A percentile compares a stretch with the other conserved stretches of the same genome.
These are phyloP conservation scores for Polylopha cassiicola DNA, from an alignment of 2,888 invertebrate genomes.

Conservation along the genomic window DNA sequence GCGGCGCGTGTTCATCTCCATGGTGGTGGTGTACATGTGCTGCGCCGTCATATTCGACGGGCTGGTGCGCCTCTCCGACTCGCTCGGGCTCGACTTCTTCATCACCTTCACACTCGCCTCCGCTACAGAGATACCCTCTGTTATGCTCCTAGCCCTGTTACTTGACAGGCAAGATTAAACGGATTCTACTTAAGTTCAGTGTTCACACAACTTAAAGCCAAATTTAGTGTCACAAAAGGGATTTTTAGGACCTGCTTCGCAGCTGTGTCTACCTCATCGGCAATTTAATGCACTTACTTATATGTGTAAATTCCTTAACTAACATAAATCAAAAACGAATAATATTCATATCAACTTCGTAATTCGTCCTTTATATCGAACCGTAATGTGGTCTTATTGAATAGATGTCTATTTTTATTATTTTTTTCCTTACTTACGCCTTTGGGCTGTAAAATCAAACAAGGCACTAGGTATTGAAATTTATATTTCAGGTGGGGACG, in stretches of 20 bases:
- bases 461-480: neutral
- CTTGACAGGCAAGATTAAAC: conserved; percentile 50
- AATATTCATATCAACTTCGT: too few species aligned
- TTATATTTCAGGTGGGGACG: conserved; percentile 55
- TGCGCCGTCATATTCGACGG: conserved; percentile 65
- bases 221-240: too few species aligned
- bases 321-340: too few species aligned
- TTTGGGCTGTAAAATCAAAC: neutral
- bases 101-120: conserved; percentile 65
- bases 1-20: conserved; percentile 45
- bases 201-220: too few species aligned
- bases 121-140: conserved; percentile 67
- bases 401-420: too few species aligned
- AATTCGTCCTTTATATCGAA: too few species aligned
- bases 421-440: neutral
- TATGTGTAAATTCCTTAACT: too few species aligned
- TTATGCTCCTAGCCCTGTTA: conserved; percentile 54
- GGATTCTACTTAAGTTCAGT: conserved; percentile 2
- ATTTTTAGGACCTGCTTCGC: too few species aligned
- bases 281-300: too few species aligned
- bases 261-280: too few species aligned
- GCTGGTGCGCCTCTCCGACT: conserved; percentile 66
- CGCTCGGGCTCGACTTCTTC: conserved; percentile 65
- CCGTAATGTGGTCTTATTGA: too few species aligned
- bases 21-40: conserved; percentile 60